Evolutionary conservation across 1,140 invertebrate genomes (phyloP).

Genomic region (Bombus impatiens): DNA sequence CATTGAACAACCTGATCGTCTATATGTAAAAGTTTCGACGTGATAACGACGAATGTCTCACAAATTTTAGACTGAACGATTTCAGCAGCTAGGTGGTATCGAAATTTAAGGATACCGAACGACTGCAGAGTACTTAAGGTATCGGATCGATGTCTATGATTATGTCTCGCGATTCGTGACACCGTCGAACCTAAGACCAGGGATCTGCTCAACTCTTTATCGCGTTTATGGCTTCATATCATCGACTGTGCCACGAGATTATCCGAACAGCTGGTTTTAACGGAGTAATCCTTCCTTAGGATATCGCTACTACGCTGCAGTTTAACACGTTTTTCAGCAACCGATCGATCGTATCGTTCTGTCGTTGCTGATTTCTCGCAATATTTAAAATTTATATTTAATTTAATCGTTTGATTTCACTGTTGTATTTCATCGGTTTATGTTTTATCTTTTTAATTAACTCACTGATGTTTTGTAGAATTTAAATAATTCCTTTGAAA

Average conservation of each 20-base stretch:
- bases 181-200: slow-evolving; percentile 7
- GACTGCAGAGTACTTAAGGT: slow-evolving; percentile 8
- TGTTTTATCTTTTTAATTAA: too few species aligned
- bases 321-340: slow-evolving; percentile 20
- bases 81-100: slow-evolving; percentile 8
- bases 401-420: too few species aligned
- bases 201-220: slow-evolving; percentile 57
- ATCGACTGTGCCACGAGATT: slow-evolving; percentile 32
- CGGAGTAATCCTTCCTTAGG: slow-evolving; percentile 27
- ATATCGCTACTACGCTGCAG: slow-evolving; percentile 33
- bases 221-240: slow-evolving; percentile 67
- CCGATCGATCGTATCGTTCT: neutral
- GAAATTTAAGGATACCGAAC: slow-evolving; percentile 42
- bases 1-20: slow-evolving; percentile 8
- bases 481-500: too few species aligned
- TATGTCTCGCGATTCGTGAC: slow-evolving; percentile 54
- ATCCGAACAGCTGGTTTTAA: slow-evolving; percentile 32
- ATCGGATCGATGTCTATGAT: slow-evolving; percentile 63
- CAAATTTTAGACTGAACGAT: slow-evolving; percentile 54
- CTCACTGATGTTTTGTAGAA: too few species aligned
- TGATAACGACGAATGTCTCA: slow-evolving; percentile 58
- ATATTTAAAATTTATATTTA: neutral
- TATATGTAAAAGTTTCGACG: slow-evolving; percentile 36
- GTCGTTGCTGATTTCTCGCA: neutral
- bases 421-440: too few species aligned